phyloP scores from a whole-genome alignment of 2,113 vertebrate species.

The Ciconia stormi region DNA sequence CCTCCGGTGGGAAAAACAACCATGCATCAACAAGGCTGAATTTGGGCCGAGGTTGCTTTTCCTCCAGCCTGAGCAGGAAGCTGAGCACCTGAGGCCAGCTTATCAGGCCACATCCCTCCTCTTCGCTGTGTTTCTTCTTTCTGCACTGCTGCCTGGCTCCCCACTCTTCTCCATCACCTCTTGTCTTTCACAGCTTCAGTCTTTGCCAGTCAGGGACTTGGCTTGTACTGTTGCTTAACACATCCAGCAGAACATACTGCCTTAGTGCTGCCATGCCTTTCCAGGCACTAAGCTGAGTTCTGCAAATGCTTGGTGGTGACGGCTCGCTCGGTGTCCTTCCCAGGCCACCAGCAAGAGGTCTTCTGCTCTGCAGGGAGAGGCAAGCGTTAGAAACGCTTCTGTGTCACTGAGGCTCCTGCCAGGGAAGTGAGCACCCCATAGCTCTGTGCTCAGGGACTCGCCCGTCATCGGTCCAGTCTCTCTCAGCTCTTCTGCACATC shows the following conservation, averaged over 20 bases:
- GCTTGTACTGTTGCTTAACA: not conserved
- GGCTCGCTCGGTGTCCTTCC: not conserved
- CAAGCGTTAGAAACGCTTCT: rapidly evolving
- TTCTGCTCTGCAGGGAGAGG: not conserved
- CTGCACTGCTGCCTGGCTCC: not conserved
- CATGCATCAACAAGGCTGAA: not conserved
- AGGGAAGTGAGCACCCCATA: not conserved
- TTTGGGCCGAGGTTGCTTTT: not conserved
- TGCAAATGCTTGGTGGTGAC: not conserved
- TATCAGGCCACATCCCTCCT: not conserved
- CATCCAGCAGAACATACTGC: not conserved
- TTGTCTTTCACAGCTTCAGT: not conserved
- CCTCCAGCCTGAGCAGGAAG: not conserved
- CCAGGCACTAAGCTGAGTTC: not conserved
- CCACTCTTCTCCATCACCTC: not conserved
- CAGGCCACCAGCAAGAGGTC: not conserved
- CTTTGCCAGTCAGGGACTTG: not conserved
- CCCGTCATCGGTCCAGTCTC: not conserved
- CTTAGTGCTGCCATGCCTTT: not conserved
- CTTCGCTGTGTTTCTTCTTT: not conserved
- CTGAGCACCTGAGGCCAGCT: not conserved
- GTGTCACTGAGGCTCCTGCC: not conserved
- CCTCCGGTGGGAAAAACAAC: not conserved
- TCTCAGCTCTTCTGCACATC: not conserved
- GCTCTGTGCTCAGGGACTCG: not conserved